phyloP scores from a whole-genome alignment of 35 echinoderm and acorn worm species.

The Diadema setosum region DNA sequence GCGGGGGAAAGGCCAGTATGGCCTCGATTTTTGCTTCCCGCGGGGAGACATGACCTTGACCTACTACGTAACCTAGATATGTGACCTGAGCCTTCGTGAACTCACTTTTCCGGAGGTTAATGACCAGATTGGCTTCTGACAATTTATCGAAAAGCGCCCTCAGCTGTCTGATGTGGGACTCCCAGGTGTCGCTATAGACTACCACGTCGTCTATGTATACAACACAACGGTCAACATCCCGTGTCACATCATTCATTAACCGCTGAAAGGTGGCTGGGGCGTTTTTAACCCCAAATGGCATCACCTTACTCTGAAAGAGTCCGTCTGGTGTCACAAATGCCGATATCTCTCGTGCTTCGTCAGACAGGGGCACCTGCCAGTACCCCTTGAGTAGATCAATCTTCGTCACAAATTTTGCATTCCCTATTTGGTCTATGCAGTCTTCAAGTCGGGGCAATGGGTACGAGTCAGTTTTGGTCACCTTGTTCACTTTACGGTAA shows the following conservation, averaged over 20 bases:
- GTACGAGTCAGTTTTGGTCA: slow-evolving; percentile 47
- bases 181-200: slow-evolving; percentile 32
- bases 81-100: slow-evolving; percentile 24
- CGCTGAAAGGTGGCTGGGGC: slow-evolving; percentile 59
- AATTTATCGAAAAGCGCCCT: slow-evolving; percentile 26
- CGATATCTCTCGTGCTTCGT: slow-evolving; percentile 43
- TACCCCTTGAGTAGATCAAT: slow-evolving; percentile 60
- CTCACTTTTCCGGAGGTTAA: slow-evolving; percentile 40
- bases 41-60: slow-evolving; percentile 21
- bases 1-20: slow-evolving; percentile 36
- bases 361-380: slow-evolving; percentile 59
- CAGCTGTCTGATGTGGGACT: slow-evolving; percentile 1
- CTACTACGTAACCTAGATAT: slow-evolving; percentile 48
- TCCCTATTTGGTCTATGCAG: slow-evolving; percentile 41
- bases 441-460: slow-evolving; percentile 59
- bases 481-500: slow-evolving; percentile 42
- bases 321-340: slow-evolving; percentile 58
- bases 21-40: slow-evolving; percentile 48
- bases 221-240: neutral
- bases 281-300: slow-evolving; percentile 89
- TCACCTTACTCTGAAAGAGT: slow-evolving; percentile 56
- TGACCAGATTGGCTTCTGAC: slow-evolving; percentile 19
- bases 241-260: slow-evolving; percentile 20
- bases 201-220: slow-evolving; percentile 56
- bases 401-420: slow-evolving; percentile 34